Evolutionary conservation across 2,113 vertebrate species (phyloP).

Genomic region (Clarias magur): DNA sequence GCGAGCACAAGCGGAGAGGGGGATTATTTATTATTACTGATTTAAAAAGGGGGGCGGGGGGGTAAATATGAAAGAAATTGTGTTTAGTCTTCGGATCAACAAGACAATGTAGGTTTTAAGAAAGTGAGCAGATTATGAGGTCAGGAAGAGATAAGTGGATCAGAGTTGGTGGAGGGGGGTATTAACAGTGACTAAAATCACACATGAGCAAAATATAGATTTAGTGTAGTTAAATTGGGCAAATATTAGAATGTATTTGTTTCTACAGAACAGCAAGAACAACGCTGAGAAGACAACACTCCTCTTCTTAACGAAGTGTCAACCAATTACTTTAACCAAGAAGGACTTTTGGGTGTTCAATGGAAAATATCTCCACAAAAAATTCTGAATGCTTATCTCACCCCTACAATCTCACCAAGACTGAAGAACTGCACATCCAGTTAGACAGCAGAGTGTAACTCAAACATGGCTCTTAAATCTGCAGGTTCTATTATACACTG

Average conservation of each 20-base stretch:
- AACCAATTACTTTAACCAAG: not conserved
- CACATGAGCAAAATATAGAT: not conserved
- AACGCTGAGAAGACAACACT: not conserved
- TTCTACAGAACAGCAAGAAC: not conserved
- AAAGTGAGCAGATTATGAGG: not conserved
- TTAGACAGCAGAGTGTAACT: not conserved
- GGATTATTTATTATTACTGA: conserved; percentile 19
- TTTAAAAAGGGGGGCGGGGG: not conserved
- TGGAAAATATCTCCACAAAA: too few species aligned
- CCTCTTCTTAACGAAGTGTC: not conserved
- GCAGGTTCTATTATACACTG: not conserved
- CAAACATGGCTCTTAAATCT: not conserved
- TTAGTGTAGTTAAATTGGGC: not conserved
- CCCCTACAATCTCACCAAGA: not conserved
- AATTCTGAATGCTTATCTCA: not conserved
- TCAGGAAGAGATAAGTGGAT: not conserved
- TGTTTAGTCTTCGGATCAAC: conserved; percentile 33
- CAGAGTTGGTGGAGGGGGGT: not conserved
- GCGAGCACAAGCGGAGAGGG: not conserved
- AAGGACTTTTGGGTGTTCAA: not conserved
- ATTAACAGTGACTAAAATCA: not conserved
- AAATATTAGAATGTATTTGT: not conserved
- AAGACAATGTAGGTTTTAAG: conserved; percentile 26
- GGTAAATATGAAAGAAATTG: not conserved
- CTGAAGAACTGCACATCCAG: not conserved